Evolutionary conservation across 64 coral and sea anemone genomes (phyloP).

Genomic region (Cladopsammia gracilis): DNA sequence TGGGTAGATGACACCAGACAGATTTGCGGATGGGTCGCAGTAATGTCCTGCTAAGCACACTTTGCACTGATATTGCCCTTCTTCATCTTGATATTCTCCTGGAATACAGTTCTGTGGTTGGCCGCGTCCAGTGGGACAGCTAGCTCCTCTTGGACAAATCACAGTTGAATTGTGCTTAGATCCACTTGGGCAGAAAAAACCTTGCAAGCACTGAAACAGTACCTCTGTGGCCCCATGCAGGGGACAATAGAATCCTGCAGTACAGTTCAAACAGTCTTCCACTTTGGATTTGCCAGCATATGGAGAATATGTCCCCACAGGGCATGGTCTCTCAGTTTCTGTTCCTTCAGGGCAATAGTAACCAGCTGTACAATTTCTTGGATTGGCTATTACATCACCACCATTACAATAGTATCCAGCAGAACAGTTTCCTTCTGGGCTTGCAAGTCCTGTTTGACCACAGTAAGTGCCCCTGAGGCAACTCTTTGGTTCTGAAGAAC

Average conservation of each 20-base stretch:
- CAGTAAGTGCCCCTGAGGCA: conserved; percentile 89
- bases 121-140: conserved; percentile 77
- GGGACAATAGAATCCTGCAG: conserved; percentile 93
- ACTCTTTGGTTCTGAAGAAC: conserved; percentile 72
- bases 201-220: conserved; percentile 95
- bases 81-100: conserved; percentile 92
- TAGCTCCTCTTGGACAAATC: conserved; percentile 82
- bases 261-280: conserved; percentile 91
- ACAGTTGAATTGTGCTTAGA: conserved; percentile 89
- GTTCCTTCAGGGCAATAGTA: conserved; percentile 90
- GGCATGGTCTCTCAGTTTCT: conserved; percentile 75
- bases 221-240: conserved; percentile 79
- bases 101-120: conserved; percentile 72
- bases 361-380: conserved; percentile 76
- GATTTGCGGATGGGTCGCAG: conserved; percentile 78
- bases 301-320: conserved; percentile 87
- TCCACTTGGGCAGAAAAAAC: conserved; percentile 92
- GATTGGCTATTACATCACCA: conserved; percentile 73
- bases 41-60: conserved; percentile 79
- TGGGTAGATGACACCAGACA: conserved; percentile 82
- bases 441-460: conserved; percentile 73
- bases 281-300: conserved; percentile 80
- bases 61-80: conserved; percentile 83
- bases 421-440: conserved; percentile 84
- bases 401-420: conserved; percentile 88